Evolutionary conservation across 2,888 invertebrate genomes (phyloP).

Genomic region (Tachina grossa): DNA sequence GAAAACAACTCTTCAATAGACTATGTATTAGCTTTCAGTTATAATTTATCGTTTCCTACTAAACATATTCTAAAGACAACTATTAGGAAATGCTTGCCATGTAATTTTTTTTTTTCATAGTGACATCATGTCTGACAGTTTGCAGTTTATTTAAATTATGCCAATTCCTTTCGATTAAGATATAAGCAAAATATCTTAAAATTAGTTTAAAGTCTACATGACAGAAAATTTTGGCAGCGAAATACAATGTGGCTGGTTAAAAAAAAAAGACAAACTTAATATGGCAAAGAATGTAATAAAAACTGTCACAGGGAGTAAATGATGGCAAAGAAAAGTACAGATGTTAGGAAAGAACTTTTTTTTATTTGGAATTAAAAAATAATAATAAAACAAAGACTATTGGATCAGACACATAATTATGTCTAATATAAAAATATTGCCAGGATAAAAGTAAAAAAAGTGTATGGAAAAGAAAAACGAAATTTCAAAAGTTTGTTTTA

Average conservation of each 20-base stretch:
- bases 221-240: constrained; percentile 36
- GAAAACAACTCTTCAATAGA: no score
- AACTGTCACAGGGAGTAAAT: neutral
- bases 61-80: neutral
- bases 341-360: neutral
- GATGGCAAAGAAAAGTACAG: neutral
- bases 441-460: no score
- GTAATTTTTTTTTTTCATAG: neutral
- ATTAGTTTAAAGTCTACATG: constrained; percentile 5
- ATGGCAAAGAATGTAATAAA: neutral
- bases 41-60: neutral
- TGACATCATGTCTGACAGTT: constrained; percentile 53
- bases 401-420: constrained; percentile 3
- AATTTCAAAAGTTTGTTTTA: no score
- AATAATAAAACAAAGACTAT: neutral
- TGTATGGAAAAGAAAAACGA: no score
- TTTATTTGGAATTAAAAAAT: neutral
- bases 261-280: neutral
- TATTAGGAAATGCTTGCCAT: neutral
- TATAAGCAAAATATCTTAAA: neutral
- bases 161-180: constrained; percentile 23
- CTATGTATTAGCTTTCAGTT: neutral
- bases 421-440: neutral
- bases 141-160: constrained; percentile 36
- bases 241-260: neutral